phyloP scores from a whole-genome alignment of 2,797 vertebrate genomes.

The Morus bassanus region DNA sequence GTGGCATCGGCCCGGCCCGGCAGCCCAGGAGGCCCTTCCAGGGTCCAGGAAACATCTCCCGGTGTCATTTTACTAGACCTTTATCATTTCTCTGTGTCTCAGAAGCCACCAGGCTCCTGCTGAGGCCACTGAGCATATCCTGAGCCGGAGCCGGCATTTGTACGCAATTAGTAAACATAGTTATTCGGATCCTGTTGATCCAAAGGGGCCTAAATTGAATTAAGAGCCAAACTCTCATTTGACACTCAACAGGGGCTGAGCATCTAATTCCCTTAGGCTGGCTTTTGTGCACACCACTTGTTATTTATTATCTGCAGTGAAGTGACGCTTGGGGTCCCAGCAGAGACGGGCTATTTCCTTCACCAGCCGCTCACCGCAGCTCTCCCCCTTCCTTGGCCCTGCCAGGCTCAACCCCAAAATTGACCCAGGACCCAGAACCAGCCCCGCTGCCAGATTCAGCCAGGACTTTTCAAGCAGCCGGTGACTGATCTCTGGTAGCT shows the following conservation, averaged over 20 bases:
- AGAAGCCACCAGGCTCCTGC: neutral
- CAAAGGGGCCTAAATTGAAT: neutral
- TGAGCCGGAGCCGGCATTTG: neutral
- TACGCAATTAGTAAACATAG: neutral
- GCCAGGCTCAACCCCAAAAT: neutral
- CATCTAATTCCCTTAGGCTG: neutral
- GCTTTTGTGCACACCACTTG: neutral
- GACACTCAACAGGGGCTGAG: neutral
- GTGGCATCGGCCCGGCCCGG: accelerated
- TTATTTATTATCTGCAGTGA: neutral
- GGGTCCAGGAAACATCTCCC: neutral
- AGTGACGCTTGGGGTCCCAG: neutral
- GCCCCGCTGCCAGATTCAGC: neutral
- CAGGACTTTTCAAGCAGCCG: neutral
- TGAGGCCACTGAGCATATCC: neutral
- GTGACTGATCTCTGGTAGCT: neutral
- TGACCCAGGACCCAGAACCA: neutral
- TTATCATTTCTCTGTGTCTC: neutral
- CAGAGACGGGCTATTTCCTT: neutral
- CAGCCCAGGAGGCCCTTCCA: neutral
- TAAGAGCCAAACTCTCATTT: neutral
- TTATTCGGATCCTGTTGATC: neutral
- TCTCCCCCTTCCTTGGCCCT: neutral
- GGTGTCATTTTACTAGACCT: neutral
- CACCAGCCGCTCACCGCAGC: neutral